Conservation (phyloP, 2,113 vertebrate genomes). For the Candoia aspera region DNA sequence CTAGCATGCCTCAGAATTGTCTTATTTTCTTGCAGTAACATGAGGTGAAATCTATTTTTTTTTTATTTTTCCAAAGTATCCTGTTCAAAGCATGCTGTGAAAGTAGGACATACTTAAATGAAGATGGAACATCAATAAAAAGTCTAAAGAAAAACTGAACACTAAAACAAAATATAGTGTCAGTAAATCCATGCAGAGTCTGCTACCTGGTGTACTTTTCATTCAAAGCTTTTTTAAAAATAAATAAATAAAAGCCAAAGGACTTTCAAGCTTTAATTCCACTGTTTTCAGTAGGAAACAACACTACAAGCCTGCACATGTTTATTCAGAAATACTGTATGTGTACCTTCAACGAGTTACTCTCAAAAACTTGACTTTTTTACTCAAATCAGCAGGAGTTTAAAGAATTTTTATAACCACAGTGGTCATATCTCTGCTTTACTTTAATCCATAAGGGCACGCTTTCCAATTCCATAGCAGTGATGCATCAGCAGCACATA, state of each 20-base stretch:
- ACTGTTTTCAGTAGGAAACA: neutral
- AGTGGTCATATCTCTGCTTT: neutral
- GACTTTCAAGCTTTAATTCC: neutral
- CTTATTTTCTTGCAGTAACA: conserved; percentile 47
- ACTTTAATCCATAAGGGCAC: too few species aligned
- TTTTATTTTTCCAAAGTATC: neutral
- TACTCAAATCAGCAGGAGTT: neutral
- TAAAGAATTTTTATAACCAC: neutral
- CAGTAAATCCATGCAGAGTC: neutral
- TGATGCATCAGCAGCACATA: too few species aligned
- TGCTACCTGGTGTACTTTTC: neutral
- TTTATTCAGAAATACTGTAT: neutral
- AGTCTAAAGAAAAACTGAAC: neutral
- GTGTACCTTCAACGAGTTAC: neutral
- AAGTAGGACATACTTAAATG: neutral
- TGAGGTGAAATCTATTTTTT: conserved; percentile 54
- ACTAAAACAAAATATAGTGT: neutral
- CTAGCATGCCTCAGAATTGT: conserved; percentile 62
- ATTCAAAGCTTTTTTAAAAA: neutral
- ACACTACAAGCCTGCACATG: neutral
- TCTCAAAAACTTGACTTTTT: neutral
- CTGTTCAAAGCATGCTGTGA: conserved; percentile 5
- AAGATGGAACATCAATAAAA: neutral
- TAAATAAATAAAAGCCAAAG: neutral
- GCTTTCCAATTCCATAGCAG: too few species aligned